A percentile compares a stretch with the other conserved stretches of the same genome.
phyloP scores from a whole-genome alignment of 2,113 vertebrate species.

The Rhinoptilus africanus region DNA sequence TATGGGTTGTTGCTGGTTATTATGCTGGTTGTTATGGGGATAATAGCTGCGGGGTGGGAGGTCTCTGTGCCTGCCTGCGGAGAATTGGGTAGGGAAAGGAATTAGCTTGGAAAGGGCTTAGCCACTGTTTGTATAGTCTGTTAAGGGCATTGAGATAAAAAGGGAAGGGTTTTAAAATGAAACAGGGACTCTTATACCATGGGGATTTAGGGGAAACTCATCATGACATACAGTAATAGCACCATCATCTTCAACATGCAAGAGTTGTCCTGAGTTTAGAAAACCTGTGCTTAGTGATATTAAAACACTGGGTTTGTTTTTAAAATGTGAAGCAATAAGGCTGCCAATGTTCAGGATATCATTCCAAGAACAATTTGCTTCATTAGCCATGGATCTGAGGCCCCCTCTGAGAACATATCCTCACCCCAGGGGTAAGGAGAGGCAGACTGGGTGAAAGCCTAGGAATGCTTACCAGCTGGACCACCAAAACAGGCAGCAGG shows the following conservation, averaged over 20 bases:
- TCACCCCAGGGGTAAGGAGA: not conserved
- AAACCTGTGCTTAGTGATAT: not conserved
- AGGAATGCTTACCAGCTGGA: constrained; percentile 44
- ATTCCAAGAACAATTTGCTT: constrained; percentile 15
- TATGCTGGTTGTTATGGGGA: not conserved
- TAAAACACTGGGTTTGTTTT: not conserved
- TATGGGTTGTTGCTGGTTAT: not conserved
- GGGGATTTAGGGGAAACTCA: not conserved
- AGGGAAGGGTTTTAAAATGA: not conserved
- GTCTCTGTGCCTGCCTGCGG: accelerated
- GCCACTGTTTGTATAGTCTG: not conserved
- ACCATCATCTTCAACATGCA: accelerated
- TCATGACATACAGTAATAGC: accelerated
- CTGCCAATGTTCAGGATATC: not conserved
- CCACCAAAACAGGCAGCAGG: constrained; percentile 4
- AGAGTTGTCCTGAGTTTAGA: not conserved
- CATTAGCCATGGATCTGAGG: constrained; percentile 1
- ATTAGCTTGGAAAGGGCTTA: not conserved
- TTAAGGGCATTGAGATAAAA: not conserved
- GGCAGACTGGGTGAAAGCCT: not conserved
- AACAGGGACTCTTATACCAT: not conserved
- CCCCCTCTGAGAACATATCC: not conserved
- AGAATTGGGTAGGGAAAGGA: not conserved
- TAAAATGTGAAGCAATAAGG: not conserved
- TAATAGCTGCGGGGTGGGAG: not conserved